A percentile compares a stretch with the other conserved stretches of the same genome.
phyloP scores from a whole-genome alignment of 2,113 vertebrate genomes.

The Saccopteryx leptura region DNA sequence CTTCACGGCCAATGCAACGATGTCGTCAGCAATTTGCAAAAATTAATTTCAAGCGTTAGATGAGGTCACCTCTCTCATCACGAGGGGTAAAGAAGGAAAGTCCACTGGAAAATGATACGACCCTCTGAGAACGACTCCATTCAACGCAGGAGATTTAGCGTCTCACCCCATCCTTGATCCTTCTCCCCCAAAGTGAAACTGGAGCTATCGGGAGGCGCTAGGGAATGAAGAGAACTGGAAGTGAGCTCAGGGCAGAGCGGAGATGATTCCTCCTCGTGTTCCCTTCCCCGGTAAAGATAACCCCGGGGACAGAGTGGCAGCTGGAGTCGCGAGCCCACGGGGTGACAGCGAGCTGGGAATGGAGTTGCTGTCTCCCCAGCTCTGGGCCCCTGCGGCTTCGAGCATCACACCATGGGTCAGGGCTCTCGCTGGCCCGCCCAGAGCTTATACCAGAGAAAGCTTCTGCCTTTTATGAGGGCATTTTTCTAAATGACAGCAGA shows the following conservation, averaged over 20 bases:
- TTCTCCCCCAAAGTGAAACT: not conserved
- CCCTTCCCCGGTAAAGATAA: not conserved
- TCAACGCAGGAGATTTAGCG: conserved; percentile 18
- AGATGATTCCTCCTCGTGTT: not conserved
- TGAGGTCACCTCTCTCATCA: not conserved
- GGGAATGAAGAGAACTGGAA: not conserved
- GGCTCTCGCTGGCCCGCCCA: too few relatives aligned
- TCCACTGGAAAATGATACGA: not conserved
- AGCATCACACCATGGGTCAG: not conserved
- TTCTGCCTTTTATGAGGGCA: not conserved
- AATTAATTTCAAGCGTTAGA: conserved; percentile 41
- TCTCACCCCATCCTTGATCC: not conserved
- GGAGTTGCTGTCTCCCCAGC: not conserved
- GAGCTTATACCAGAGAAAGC: not conserved
- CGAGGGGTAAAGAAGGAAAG: not conserved
- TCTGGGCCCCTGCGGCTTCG: not conserved
- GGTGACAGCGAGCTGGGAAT: not conserved
- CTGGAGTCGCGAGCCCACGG: not conserved
- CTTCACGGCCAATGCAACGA: not conserved
- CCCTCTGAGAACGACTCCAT: not conserved
- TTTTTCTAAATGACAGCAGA: not conserved
- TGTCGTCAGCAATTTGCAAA: not conserved
- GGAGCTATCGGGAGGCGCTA: not conserved
- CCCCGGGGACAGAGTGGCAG: too few relatives aligned
- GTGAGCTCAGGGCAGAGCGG: not conserved